A percentile compares a stretch with the other conserved stretches of the same genome.
These are phyloP conservation scores for Hippocampus guttulatus DNA, from an alignment of 2,113 vertebrate species.

Conservation along the genomic window DNA sequence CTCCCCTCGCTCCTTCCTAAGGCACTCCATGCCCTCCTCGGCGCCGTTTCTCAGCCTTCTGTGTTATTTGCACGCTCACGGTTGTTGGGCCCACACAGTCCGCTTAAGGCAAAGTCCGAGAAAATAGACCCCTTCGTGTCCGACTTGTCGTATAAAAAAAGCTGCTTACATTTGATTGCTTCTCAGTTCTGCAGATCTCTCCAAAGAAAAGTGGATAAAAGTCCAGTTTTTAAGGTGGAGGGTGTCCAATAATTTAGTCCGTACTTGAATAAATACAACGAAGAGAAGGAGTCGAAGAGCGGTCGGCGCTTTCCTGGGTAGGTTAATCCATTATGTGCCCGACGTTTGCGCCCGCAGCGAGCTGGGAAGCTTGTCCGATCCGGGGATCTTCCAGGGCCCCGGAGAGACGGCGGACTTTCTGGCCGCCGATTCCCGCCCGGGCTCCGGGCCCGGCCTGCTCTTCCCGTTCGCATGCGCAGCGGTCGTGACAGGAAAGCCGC, in stretches of 20 bases:
- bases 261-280: slow-evolving; percentile 78
- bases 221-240: slow-evolving; percentile 84
- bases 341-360: slow-evolving; percentile 84
- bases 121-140: slow-evolving; percentile 70
- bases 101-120: slow-evolving; percentile 96
- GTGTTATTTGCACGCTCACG: slow-evolving; percentile 4
- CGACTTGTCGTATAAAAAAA: slow-evolving; percentile 30
- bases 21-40: slow-evolving; percentile 62
- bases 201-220: slow-evolving; percentile 61
- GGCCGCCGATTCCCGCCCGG: slow-evolving; percentile 69
- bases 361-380: slow-evolving; percentile 88
- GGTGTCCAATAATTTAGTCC: slow-evolving; percentile 93
- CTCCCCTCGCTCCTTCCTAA: slow-evolving; percentile 58
- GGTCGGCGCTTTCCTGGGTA: slow-evolving; percentile 14
- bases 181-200: slow-evolving; percentile 46
- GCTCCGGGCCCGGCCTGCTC: slow-evolving; percentile 55
- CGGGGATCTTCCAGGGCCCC: slow-evolving; percentile 95
- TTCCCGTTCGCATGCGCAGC: slow-evolving; percentile 61
- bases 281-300: slow-evolving; percentile 23
- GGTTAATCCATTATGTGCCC: slow-evolving; percentile 78
- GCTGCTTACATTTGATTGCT: slow-evolving; percentile 52
- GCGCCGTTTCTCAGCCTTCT: neutral
- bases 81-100: slow-evolving; percentile 81
- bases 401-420: slow-evolving; percentile 89
- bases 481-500: slow-evolving; percentile 52